Conservation (phyloP, 2,888 invertebrate genomes). For the Acronicta alni region DNA sequence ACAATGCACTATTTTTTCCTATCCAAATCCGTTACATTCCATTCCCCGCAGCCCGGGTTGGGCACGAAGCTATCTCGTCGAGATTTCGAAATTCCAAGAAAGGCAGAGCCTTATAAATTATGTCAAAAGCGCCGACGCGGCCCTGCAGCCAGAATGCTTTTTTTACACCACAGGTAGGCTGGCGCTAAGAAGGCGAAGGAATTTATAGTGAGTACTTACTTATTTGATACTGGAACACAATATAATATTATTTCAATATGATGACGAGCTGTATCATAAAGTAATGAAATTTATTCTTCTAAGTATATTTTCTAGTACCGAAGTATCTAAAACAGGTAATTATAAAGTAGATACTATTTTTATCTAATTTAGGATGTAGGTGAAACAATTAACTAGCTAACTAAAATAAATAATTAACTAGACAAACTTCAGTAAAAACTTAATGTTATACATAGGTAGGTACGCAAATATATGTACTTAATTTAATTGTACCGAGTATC, state of each 20-base stretch:
- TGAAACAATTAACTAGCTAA: too few relatives aligned
- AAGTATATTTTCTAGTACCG: constrained; percentile 6
- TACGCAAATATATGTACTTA: neutral
- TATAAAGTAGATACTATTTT: too few relatives aligned
- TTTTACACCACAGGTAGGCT: constrained; percentile 88
- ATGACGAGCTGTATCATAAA: neutral
- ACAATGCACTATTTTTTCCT: constrained; percentile 84
- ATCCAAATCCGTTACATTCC: constrained; percentile 88
- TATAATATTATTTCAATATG: neutral
- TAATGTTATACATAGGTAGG: neutral
- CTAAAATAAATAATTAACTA: too few relatives aligned
- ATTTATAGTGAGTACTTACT: constrained; percentile 73
- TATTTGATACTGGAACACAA: constrained; percentile 69
- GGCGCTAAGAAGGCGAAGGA: constrained; percentile 86
- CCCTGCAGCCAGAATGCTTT: constrained; percentile 85
- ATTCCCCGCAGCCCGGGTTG: constrained; percentile 77
- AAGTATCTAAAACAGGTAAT: too few relatives aligned
- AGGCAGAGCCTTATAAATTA: constrained; percentile 89
- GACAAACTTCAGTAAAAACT: too few relatives aligned
- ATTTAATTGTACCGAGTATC: constrained; percentile 48
- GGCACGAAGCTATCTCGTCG: constrained; percentile 80
- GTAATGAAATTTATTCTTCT: neutral
- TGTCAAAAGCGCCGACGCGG: constrained; percentile 89
- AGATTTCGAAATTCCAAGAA: constrained; percentile 89
- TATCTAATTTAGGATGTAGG: too few relatives aligned